phyloP scores from a whole-genome alignment of 2,113 vertebrate species.

The Onychostruthus taczanowskii region DNA sequence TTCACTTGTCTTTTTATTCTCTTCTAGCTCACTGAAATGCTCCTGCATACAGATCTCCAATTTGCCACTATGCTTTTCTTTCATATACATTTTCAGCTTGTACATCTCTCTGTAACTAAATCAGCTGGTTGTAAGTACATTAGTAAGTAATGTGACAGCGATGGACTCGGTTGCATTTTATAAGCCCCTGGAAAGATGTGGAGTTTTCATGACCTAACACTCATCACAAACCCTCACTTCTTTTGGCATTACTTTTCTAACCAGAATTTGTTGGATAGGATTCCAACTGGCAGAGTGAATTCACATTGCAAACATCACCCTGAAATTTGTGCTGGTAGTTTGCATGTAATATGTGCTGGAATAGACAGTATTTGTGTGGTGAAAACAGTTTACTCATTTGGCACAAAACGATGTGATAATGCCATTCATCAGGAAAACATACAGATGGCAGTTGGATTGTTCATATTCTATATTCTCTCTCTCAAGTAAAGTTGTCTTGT shows the following conservation, averaged over 20 bases:
- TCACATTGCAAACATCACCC: not conserved
- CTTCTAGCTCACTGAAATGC: not conserved
- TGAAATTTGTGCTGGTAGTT: not conserved
- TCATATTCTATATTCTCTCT: not conserved
- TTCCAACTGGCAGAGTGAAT: not conserved
- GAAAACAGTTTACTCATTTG: conserved; percentile 35
- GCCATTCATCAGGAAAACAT: conserved; percentile 20
- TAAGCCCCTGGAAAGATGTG: not conserved
- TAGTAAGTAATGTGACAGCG: not conserved
- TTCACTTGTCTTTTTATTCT: not conserved
- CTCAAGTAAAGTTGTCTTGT: not conserved
- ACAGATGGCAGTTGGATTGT: conserved; percentile 26
- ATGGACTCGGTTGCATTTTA: not conserved
- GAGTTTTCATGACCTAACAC: not conserved
- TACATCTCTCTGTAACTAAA: not conserved
- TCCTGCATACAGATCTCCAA: not conserved
- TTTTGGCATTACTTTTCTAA: not conserved
- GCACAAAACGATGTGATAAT: conserved; percentile 28
- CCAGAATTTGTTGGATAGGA: not conserved
- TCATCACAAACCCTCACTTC: not conserved
- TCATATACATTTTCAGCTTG: not conserved
- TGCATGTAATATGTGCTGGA: not conserved
- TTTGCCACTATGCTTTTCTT: not conserved
- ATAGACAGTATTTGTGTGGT: not conserved
- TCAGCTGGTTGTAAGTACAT: not conserved